A percentile compares a stretch with the other conserved stretches of the same genome.
phyloP scores from a whole-genome alignment of 1,140 invertebrate genomes.

The Drosophila subobscura region DNA sequence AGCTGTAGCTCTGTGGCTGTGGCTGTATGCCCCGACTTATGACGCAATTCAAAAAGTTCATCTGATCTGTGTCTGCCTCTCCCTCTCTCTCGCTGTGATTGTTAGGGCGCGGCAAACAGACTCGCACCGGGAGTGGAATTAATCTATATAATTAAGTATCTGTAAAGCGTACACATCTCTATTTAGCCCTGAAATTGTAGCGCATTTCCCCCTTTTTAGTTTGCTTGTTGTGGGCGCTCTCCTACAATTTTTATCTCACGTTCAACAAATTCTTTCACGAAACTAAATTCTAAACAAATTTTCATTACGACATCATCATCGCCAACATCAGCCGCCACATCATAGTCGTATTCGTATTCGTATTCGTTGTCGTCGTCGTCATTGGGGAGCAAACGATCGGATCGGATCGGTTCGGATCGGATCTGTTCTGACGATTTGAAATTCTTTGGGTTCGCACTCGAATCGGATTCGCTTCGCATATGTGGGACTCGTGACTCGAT shows the following conservation, averaged over 20 bases:
- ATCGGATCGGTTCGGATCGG: too few relatives aligned
- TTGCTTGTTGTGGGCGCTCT: not conserved
- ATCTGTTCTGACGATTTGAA: too few relatives aligned
- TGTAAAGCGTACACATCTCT: constrained; percentile 56
- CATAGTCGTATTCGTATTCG: constrained; percentile 13
- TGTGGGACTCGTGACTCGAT: constrained; percentile 23
- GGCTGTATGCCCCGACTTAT: constrained; percentile 52
- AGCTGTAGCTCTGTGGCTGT: constrained; percentile 13
- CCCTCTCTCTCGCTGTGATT: constrained; percentile 5
- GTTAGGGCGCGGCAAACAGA: constrained; percentile 23
- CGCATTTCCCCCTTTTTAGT: constrained; percentile 22
- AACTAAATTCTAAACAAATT: constrained; percentile 72
- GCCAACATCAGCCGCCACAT: constrained; percentile 39
- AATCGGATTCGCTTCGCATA: constrained; percentile 33
- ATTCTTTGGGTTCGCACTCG: constrained; percentile 26
- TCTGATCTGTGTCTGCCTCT: constrained; percentile 23
- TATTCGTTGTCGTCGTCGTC: constrained; percentile 22
- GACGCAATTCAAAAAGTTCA: constrained; percentile 72
- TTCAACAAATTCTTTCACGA: constrained; percentile 57
- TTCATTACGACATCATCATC: constrained; percentile 69
- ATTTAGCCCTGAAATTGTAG: constrained; percentile 70
- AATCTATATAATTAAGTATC: constrained; percentile 65
- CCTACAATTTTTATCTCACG: not conserved
- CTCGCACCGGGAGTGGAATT: constrained; percentile 32
- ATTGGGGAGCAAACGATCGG: constrained; percentile 10